phyloP scores from a whole-genome alignment of 1,140 invertebrate species.

The Lordiphosa collinella region DNA sequence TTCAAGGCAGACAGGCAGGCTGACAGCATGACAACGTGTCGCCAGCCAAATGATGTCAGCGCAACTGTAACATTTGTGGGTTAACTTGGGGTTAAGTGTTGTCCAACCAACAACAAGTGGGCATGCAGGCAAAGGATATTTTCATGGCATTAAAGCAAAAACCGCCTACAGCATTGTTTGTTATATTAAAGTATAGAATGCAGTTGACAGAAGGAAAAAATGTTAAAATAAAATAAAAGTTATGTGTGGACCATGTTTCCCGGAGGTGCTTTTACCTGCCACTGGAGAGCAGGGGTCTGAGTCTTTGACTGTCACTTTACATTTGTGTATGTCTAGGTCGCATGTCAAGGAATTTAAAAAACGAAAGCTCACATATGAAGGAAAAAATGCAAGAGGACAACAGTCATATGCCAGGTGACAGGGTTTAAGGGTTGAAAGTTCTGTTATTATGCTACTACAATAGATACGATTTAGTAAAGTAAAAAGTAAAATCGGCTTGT shows the following conservation, averaged over 20 bases:
- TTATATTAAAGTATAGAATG: constrained; percentile 3
- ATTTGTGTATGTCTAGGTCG: constrained; percentile 13
- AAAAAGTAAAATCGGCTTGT: too few species aligned
- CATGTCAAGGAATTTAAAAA: constrained; percentile 1
- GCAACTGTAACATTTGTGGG: constrained; percentile 25
- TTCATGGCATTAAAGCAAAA: constrained; percentile 28
- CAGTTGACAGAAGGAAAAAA: background rate
- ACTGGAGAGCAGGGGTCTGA: background rate
- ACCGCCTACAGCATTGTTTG: constrained; percentile 5
- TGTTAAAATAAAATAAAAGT: background rate
- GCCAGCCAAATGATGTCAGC: constrained; percentile 25
- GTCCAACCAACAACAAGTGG: constrained; percentile 33
- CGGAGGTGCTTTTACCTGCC: constrained; percentile 1
- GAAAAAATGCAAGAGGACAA: background rate
- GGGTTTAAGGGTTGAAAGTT: background rate
- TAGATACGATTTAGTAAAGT: too few species aligned
- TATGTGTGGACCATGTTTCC: background rate
- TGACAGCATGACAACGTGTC: constrained; percentile 25
- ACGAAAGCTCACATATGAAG: background rate
- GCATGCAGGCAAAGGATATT: constrained; percentile 5
- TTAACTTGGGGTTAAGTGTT: constrained; percentile 30
- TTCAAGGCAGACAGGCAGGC: constrained; percentile 7
- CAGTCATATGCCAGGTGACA: constrained; percentile 3
- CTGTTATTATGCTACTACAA: background rate
- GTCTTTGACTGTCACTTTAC: constrained; percentile 28